Conservation (phyloP, 2,113 vertebrate species). For the Cochlearius cochlearius region DNA sequence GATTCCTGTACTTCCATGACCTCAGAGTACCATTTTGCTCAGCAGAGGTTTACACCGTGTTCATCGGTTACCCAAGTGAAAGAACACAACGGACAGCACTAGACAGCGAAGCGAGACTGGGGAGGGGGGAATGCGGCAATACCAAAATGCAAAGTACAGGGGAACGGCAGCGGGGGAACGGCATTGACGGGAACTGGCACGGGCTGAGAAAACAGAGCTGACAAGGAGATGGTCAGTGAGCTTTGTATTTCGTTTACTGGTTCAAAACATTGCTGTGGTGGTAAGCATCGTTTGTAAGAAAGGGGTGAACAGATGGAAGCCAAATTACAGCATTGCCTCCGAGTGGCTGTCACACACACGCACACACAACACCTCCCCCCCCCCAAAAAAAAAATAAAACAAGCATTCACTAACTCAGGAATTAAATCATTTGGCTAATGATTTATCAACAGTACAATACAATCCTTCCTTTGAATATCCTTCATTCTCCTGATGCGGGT, state of each 20-base stretch:
- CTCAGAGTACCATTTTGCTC: slow-evolving; percentile 35
- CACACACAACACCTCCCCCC: neutral
- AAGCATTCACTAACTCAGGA: slow-evolving; percentile 10
- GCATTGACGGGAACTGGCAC: neutral
- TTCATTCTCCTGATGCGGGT: slow-evolving; percentile 15
- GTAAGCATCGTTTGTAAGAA: neutral
- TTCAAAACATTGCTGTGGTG: slow-evolving; percentile 17
- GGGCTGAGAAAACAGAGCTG: slow-evolving; percentile 35
- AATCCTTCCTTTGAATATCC: slow-evolving; percentile 31
- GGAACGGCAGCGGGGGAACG: neutral
- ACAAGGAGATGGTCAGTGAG: slow-evolving; percentile 22
- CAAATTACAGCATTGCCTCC: slow-evolving; percentile 42
- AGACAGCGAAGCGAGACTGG: neutral
- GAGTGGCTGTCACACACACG: neutral
- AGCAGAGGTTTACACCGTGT: slow-evolving; percentile 37
- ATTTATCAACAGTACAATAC: slow-evolving; percentile 2
- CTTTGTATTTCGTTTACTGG: slow-evolving; percentile 38
- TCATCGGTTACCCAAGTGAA: slow-evolving; percentile 53
- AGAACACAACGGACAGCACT: neutral
- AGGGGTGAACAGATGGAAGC: slow-evolving; percentile 15
- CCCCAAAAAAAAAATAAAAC: neutral
- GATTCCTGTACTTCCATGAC: slow-evolving; percentile 21
- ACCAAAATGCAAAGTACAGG: slow-evolving; percentile 10
- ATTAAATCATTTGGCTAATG: neutral
- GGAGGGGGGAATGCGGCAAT: neutral